phyloP scores from a whole-genome alignment of 2,113 vertebrate genomes.

The Motacilla alba region DNA sequence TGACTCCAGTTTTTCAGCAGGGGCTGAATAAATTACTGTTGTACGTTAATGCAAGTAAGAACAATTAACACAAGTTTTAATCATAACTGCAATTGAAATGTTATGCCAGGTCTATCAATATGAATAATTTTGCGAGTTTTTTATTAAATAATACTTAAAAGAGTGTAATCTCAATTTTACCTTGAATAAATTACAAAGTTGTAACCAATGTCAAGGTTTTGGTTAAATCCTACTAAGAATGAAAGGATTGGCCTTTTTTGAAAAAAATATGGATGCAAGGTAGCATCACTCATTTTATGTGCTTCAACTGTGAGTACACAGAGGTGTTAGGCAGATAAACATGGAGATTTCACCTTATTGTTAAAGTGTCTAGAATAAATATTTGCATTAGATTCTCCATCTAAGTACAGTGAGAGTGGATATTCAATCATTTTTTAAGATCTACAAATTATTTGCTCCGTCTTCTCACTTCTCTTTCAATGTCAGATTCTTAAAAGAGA shows the following conservation, averaged over 20 bases:
- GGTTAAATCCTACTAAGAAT: neutral
- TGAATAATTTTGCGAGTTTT: neutral
- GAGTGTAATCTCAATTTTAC: neutral
- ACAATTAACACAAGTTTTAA: neutral
- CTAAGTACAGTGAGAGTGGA: neutral
- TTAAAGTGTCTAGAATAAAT: neutral
- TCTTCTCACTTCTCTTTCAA: conserved; percentile 2
- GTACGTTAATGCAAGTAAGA: neutral
- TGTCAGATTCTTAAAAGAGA: neutral
- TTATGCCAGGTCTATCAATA: neutral
- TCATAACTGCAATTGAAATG: neutral
- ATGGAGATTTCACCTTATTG: neutral
- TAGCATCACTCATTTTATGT: neutral
- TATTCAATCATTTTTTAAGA: neutral
- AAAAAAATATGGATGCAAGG: neutral
- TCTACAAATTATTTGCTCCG: neutral
- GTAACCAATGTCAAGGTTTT: neutral
- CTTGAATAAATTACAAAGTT: neutral
- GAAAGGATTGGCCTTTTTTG: neutral
- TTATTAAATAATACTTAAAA: neutral
- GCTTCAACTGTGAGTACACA: neutral
- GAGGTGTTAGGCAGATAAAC: neutral
- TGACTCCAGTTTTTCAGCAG: neutral
- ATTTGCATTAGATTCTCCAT: neutral
- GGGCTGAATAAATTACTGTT: neutral